A percentile compares a stretch with the other conserved stretches of the same genome.
phyloP scores from a whole-genome alignment of 1,140 invertebrate genomes.

The Portunus trituberculatus region DNA sequence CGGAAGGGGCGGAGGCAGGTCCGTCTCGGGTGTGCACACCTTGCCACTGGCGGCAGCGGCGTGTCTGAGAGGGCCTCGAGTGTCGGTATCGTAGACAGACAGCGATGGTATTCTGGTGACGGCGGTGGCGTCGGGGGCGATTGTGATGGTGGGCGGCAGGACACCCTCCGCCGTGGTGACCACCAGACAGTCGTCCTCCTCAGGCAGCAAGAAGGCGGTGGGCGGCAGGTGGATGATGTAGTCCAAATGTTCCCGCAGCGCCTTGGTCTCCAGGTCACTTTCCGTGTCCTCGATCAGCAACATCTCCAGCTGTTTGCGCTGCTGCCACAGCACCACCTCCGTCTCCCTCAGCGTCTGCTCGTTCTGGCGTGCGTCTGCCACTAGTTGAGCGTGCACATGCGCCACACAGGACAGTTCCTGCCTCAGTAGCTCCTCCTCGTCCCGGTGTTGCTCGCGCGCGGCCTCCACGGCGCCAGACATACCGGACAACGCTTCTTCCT shows the following conservation, averaged over 20 bases:
- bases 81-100: background rate
- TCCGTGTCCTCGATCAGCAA: conserved; percentile 85
- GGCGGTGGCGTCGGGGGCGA: background rate
- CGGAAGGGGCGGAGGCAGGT: conserved; percentile 69
- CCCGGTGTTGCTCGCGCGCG: conserved; percentile 62
- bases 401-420: conserved; percentile 79
- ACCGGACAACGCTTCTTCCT: conserved; percentile 74
- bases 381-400: conserved; percentile 81
- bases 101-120: conserved; percentile 51
- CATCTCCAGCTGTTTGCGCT: conserved; percentile 84
- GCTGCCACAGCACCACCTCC: conserved; percentile 84
- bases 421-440: conserved; percentile 76
- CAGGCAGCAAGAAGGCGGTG: conserved; percentile 73
- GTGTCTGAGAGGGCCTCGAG: background rate
- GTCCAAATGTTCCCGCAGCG: conserved; percentile 72
- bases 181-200: background rate
- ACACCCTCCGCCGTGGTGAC: background rate
- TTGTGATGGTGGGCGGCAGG: no score
- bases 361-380: conserved; percentile 85
- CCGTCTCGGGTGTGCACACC: background rate
- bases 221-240: conserved; percentile 76
- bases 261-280: conserved; percentile 82
- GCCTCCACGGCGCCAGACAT: conserved; percentile 59
- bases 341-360: conserved; percentile 84
- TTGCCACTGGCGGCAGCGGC: background rate